Conservation (phyloP, 2,797 vertebrate species). For the Melanotaenia trifasciata region DNA sequence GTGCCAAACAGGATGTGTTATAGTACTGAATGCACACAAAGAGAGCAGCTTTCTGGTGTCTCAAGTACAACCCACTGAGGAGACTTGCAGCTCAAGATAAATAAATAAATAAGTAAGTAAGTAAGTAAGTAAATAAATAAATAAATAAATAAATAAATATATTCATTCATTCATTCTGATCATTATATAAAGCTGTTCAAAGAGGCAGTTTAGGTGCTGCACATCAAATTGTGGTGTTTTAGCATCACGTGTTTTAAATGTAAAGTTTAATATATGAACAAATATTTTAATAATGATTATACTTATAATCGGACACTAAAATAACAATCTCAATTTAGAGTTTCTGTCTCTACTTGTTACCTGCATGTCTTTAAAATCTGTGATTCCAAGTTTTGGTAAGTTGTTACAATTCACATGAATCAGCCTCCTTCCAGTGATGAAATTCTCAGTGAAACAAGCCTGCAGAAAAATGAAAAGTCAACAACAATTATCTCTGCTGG, state of each 20-base stretch:
- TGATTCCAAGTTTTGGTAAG: conserved; percentile 90
- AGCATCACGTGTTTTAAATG: conserved; percentile 5
- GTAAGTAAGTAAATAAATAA: neutral
- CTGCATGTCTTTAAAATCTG: conserved; percentile 90
- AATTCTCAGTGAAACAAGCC: conserved; percentile 90
- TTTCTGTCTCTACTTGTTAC: conserved; percentile 68
- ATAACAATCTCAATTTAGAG: neutral
- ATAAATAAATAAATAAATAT: too few relatives aligned
- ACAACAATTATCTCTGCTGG: neutral
- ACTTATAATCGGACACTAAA: too few relatives aligned
- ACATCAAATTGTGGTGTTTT: neutral
- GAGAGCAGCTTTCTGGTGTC: conserved; percentile 16
- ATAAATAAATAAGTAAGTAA: too few relatives aligned
- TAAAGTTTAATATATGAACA: conserved; percentile 40
- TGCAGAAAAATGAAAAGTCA: conserved; percentile 56
- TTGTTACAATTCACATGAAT: conserved; percentile 85
- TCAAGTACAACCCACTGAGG: conserved; percentile 7
- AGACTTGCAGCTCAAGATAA: neutral
- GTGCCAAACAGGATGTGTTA: conserved; percentile 30
- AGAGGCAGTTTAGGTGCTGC: neutral
- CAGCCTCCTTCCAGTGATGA: conserved; percentile 89
- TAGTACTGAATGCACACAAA: conserved; percentile 8
- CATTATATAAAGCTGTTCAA: neutral
- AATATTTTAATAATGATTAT: neutral
- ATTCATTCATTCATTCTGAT: neutral